Conservation (phyloP, 2,113 vertebrate genomes). For the Drymodes brunneopygia region DNA sequence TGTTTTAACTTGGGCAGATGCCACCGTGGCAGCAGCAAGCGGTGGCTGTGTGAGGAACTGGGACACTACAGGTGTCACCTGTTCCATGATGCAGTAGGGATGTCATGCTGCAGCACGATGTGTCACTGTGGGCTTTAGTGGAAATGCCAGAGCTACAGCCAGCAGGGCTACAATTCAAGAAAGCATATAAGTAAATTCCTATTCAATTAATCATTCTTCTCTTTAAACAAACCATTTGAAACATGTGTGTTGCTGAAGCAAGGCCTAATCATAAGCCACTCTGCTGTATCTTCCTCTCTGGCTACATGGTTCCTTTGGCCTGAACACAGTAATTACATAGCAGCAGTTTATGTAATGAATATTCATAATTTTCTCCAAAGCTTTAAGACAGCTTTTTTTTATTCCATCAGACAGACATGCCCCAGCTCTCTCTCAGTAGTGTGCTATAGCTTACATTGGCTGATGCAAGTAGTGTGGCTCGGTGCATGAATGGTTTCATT, state of each 20-base stretch:
- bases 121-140: not conserved
- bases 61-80: too few relatives aligned
- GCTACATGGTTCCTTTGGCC: conserved; percentile 28
- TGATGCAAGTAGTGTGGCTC: conserved; percentile 17
- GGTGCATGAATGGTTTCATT: conserved; percentile 10
- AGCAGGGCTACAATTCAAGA: not conserved
- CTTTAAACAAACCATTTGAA: not conserved
- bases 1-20: not conserved
- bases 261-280: conserved; percentile 25
- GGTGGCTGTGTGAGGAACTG: too few relatives aligned
- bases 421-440: not conserved
- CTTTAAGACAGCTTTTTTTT: not conserved
- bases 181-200: not conserved
- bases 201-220: not conserved
- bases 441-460: conserved; percentile 43
- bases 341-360: conserved; percentile 21
- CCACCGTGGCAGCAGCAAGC: not conserved
- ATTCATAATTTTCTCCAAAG: conserved; percentile 13
- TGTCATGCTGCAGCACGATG: not conserved
- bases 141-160: not conserved
- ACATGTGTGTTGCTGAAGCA: not conserved
- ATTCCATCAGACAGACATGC: not conserved
- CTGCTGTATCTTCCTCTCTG: conserved; percentile 15
- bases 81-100: not conserved
- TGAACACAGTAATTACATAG: not conserved